phyloP scores from a whole-genome alignment of 2,113 vertebrate genomes.

The Sarotherodon lohbergeri region DNA sequence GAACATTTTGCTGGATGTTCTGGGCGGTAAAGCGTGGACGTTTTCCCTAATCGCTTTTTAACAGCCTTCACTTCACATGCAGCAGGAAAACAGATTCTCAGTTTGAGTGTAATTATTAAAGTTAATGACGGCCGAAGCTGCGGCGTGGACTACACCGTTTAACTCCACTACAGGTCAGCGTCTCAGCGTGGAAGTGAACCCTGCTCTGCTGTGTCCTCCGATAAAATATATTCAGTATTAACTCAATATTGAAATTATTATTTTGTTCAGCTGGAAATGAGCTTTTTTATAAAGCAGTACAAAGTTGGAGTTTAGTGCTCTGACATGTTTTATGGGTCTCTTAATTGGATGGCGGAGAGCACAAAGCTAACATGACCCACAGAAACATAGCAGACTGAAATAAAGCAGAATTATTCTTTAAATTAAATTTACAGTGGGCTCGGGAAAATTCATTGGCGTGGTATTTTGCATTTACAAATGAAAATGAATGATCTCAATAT shows the following conservation, averaged over 20 bases:
- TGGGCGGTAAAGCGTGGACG: not conserved
- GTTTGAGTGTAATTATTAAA: not conserved
- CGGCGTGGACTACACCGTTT: not conserved
- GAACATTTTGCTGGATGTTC: not conserved
- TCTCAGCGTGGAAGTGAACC: not conserved
- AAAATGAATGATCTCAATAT: not conserved
- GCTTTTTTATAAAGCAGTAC: not conserved
- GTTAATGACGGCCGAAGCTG: not conserved
- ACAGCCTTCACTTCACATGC: not conserved
- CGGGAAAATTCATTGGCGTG: not conserved
- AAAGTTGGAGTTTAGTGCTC: not conserved
- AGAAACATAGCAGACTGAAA: not conserved
- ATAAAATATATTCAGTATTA: not conserved
- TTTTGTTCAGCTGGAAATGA: not conserved
- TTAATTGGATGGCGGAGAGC: not conserved
- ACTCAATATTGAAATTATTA: not conserved
- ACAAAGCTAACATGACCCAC: not conserved
- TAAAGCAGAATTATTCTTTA: not conserved
- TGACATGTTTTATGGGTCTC: not conserved
- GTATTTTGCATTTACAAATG: not conserved
- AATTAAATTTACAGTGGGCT: not conserved
- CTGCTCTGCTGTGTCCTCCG: not conserved
- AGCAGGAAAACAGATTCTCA: not conserved
- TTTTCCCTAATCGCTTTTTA: conserved; percentile 7
- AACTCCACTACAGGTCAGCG: not conserved